Evolutionary conservation across 2,888 invertebrate genomes (phyloP).

Genomic region (Nomada ferruginata): DNA sequence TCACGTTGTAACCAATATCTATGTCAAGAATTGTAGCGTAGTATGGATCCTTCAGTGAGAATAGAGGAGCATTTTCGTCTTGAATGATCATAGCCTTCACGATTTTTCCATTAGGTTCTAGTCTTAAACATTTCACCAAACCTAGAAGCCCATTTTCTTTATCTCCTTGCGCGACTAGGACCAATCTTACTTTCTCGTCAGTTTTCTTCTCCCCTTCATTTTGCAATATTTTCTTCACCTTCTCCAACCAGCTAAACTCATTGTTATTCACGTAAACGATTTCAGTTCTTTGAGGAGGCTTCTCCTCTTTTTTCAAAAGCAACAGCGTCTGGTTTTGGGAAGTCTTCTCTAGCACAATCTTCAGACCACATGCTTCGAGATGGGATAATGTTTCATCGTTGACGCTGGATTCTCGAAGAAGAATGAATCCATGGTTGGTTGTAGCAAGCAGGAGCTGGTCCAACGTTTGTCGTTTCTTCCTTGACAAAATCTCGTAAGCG

Average conservation of each 20-base stretch:
- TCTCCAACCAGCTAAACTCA: conserved; percentile 81
- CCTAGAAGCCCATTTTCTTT: conserved; percentile 91
- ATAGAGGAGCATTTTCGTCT: conserved; percentile 87
- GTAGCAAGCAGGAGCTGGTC: conserved; percentile 58
- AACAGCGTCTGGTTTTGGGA: conserved; percentile 61
- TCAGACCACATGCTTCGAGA: conserved; percentile 49
- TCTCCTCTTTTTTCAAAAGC: conserved; percentile 70
- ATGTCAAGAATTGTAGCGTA: conserved; percentile 89
- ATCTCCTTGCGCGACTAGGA: conserved; percentile 89
- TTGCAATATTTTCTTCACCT: conserved; percentile 78
- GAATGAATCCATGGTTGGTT: conserved; percentile 74
- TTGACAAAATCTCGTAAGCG: conserved; percentile 85
- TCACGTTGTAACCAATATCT: conserved; percentile 92
- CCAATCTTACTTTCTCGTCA: conserved; percentile 85
- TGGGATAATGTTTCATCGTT: conserved; percentile 13
- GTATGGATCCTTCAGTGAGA: conserved; percentile 87
- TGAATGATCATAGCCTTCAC: conserved; percentile 87
- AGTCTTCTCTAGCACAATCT: conserved; percentile 75
- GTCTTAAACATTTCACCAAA: conserved; percentile 93
- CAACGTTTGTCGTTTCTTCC: conserved; percentile 42
- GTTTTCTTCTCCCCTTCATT: conserved; percentile 83
- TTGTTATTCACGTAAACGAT: conserved; percentile 75
- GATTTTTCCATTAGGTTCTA: conserved; percentile 89
- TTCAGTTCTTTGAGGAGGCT: conserved; percentile 72
- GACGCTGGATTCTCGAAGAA: conserved; percentile 71